Evolutionary conservation across 2,888 invertebrate genomes (phyloP).

Genomic region (Myathropa florea): DNA sequence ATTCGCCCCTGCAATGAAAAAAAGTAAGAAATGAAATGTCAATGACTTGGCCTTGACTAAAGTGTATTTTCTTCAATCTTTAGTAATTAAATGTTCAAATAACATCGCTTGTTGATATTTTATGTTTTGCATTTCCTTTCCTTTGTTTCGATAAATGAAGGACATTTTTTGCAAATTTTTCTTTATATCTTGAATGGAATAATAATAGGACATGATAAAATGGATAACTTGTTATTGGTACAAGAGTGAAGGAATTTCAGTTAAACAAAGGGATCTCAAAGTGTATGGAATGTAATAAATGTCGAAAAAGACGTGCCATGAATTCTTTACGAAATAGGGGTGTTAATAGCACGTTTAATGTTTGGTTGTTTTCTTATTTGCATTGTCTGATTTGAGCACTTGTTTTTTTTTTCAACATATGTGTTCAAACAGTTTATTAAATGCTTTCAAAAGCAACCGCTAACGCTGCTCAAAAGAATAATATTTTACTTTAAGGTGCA

Average conservation of each 20-base stretch:
- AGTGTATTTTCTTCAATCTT: constrained; percentile 3
- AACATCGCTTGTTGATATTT: constrained; percentile 33
- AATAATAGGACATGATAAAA: constrained; percentile 1
- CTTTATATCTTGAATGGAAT: constrained; percentile 15
- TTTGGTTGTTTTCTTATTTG: constrained; percentile 4
- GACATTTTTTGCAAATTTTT: constrained; percentile 1
- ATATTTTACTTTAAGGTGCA: background rate
- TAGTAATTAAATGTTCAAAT: constrained; percentile 42
- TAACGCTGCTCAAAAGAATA: background rate
- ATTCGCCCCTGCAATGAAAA: background rate
- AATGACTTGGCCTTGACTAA: constrained; percentile 37
- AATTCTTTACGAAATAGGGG: constrained; percentile 65
- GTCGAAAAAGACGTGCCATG: constrained; percentile 72
- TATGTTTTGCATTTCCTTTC: constrained; percentile 23
- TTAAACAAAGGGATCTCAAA: constrained; percentile 35
- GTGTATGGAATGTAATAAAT: constrained; percentile 73
- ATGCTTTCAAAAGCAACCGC: too few relatives aligned
- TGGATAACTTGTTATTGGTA: constrained; percentile 8
- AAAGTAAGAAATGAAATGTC: background rate
- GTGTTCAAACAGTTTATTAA: too few relatives aligned
- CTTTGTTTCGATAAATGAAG: constrained; percentile 18
- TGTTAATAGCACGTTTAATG: constrained; percentile 31
- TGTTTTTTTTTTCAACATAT: background rate
- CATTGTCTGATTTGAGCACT: background rate
- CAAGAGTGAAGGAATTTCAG: constrained; percentile 5